These are phyloP conservation scores for Oxystoma pomonae DNA, from an alignment of 2,888 invertebrate genomes.

Conservation along the genomic window DNA sequence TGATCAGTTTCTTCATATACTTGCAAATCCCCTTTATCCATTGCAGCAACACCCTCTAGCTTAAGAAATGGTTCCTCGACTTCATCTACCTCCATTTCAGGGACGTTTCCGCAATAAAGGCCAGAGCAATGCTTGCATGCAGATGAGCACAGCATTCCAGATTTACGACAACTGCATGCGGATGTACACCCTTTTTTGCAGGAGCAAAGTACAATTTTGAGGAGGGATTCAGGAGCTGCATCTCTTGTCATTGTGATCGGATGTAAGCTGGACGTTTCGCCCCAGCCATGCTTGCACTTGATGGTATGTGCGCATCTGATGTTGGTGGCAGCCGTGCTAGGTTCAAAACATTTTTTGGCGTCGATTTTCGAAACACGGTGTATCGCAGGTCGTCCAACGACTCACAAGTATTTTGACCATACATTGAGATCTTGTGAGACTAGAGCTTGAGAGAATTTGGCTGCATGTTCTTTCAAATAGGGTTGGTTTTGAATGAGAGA, in stretches of 20 bases:
- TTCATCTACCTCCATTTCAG: slow-evolving; percentile 3
- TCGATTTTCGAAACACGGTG: slow-evolving; percentile 3
- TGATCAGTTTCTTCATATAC: not conserved
- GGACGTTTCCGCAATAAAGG: slow-evolving; percentile 5
- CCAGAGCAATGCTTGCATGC: slow-evolving; percentile 6
- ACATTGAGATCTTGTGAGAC: too few relatives aligned
- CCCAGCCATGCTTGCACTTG: slow-evolving; percentile 6
- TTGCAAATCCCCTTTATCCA: not conserved
- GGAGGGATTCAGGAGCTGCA: slow-evolving; percentile 5
- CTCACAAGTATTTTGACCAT: slow-evolving; percentile 2
- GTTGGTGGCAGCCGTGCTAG: slow-evolving; percentile 3
- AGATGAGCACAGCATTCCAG: not conserved
- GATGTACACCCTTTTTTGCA: slow-evolving; percentile 5
- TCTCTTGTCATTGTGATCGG: slow-evolving; percentile 1
- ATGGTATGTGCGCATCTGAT: slow-evolving; percentile 4
- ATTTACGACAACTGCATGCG: not conserved
- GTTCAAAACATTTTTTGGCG: not conserved
- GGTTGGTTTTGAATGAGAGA: too few relatives aligned
- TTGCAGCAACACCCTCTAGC: slow-evolving; percentile 3
- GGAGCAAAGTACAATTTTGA: slow-evolving; percentile 3
- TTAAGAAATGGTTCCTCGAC: slow-evolving; percentile 1
- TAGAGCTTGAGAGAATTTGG: too few relatives aligned
- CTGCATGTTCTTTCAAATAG: too few relatives aligned
- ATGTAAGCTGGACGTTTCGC: slow-evolving; percentile 3
- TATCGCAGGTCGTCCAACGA: not conserved